Conservation (phyloP, 2,888 invertebrate genomes). For the Torymus aiolomorphi region DNA sequence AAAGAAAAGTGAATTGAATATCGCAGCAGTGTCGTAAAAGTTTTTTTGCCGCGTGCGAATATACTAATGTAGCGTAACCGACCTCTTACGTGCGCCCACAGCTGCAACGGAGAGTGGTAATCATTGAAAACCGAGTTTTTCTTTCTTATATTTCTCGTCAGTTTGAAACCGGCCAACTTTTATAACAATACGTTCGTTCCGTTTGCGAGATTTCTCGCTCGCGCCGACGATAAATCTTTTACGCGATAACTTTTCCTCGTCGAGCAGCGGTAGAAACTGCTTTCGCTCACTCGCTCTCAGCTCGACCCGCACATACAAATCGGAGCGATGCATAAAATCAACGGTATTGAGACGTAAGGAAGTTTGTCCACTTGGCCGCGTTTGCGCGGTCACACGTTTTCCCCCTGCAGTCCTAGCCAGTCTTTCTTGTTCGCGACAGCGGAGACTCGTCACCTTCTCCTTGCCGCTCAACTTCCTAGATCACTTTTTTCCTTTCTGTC, state of each 20-base stretch:
- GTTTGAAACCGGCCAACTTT: not conserved
- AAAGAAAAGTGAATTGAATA: slow-evolving; percentile 22
- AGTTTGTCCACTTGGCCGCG: slow-evolving; percentile 13
- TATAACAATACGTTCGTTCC: slow-evolving; percentile 22
- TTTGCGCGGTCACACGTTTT: not conserved
- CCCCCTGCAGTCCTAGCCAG: not conserved
- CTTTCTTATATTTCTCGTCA: not conserved
- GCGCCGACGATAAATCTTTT: slow-evolving; percentile 37
- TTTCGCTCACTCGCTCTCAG: not conserved
- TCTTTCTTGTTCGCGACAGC: too few relatives aligned
- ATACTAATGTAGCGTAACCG: not conserved
- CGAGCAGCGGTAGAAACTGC: not conserved
- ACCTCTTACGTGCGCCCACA: too few relatives aligned
- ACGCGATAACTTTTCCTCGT: slow-evolving; percentile 36
- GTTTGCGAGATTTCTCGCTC: too few relatives aligned
- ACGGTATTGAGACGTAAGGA: slow-evolving; percentile 28
- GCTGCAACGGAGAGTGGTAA: not conserved
- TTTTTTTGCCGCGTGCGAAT: not conserved
- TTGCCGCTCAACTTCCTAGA: too few relatives aligned
- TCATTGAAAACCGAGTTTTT: slow-evolving; percentile 27
- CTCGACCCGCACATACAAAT: slow-evolving; percentile 3
- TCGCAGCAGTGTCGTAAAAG: slow-evolving; percentile 2
- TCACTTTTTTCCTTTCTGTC: too few relatives aligned
- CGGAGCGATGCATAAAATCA: slow-evolving; percentile 40
- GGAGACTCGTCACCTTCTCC: too few relatives aligned